Conservation (phyloP, 37 sponge, comb jelly and placozoan species). For the Lycopodina hypogea region DNA sequence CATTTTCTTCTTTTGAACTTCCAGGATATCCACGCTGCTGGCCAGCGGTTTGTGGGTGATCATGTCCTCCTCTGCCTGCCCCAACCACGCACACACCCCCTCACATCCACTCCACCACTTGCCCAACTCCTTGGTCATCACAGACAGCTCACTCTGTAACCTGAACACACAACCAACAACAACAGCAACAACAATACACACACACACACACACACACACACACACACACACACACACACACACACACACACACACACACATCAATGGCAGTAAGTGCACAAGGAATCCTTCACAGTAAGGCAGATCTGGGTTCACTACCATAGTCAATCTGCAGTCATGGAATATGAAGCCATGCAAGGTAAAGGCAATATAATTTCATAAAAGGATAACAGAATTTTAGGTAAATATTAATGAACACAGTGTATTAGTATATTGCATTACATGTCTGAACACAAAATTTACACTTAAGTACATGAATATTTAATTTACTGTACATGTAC, state of each 20-base stretch:
- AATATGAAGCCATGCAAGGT: too few relatives aligned
- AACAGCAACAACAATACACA: not conserved
- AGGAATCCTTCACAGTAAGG: too few relatives aligned
- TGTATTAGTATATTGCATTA: too few relatives aligned
- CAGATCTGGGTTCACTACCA: too few relatives aligned
- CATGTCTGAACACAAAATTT: too few relatives aligned
- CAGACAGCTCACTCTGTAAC: constrained; percentile 27
- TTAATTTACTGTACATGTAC: too few relatives aligned
- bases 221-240: not conserved
- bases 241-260: not conserved
- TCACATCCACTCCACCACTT: constrained; percentile 49
- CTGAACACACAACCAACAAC: constrained; percentile 4
- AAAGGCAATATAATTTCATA: too few relatives aligned
- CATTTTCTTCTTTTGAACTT: constrained; percentile 20
- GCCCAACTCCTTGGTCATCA: constrained; percentile 12
- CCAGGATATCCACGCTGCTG: constrained; percentile 24
- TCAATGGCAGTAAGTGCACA: too few relatives aligned
- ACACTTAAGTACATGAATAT: too few relatives aligned
- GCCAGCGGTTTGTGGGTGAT: constrained; percentile 28
- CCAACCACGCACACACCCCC: constrained; percentile 8
- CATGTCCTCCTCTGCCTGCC: constrained; percentile 11
- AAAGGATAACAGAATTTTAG: too few relatives aligned
- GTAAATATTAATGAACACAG: too few relatives aligned
- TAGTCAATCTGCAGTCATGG: too few relatives aligned
- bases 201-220: not conserved